phyloP scores from a whole-genome alignment of 2,888 invertebrate genomes.

The Rhogogaster chlorosoma region DNA sequence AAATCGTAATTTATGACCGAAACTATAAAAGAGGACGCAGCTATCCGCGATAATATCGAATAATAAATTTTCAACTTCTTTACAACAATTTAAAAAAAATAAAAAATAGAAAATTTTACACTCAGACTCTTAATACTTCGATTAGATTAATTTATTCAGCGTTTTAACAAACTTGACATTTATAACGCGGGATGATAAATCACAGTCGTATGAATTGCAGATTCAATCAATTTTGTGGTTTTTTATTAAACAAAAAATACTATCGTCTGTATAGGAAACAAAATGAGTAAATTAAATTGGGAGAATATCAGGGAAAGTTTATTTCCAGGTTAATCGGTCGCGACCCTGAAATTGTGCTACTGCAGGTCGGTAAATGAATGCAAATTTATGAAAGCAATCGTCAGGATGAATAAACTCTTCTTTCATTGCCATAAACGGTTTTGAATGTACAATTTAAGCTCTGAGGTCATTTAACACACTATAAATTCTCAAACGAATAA shows the following conservation, averaged over 20 bases:
- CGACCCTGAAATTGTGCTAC: background rate
- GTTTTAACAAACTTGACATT: background rate
- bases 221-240: background rate
- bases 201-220: background rate
- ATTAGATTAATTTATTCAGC: background rate
- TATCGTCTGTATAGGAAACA: no score
- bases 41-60: background rate
- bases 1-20: background rate
- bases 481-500: conserved; percentile 16
- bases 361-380: background rate
- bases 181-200: background rate
- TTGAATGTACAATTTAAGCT: conserved; percentile 38
- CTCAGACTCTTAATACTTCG: background rate
- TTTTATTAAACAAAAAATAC: background rate
- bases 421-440: conserved; percentile 22
- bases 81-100: background rate
- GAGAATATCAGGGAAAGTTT: background rate
- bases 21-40: background rate
- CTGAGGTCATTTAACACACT: background rate
- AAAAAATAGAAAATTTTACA: background rate
- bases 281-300: background rate
- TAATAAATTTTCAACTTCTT: background rate
- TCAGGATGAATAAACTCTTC: conserved; percentile 33
- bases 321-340: background rate
- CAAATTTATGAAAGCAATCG: conserved; percentile 11